A percentile compares a stretch with the other conserved stretches of the same genome.
Evolutionary conservation across 2,797 vertebrate species (phyloP).

Genomic region (Ceryle rudis): DNA sequence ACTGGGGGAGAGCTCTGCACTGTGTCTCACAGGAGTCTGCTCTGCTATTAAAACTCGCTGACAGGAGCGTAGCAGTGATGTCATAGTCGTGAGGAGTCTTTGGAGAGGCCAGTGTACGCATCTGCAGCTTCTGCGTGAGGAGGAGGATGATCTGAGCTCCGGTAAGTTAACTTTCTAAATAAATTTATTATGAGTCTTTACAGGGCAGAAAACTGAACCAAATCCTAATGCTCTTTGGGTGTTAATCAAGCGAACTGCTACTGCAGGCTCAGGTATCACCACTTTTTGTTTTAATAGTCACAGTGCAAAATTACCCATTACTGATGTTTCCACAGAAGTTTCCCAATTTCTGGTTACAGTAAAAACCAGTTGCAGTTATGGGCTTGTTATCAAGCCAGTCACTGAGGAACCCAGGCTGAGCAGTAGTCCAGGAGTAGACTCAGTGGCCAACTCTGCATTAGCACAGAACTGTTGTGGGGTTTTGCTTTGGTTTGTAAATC

Average conservation of each 20-base stretch:
- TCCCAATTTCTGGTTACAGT: neutral
- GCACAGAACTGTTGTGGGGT: fast-evolving
- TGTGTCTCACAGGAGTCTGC: neutral
- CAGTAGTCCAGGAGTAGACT: fast-evolving
- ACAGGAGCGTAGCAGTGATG: neutral
- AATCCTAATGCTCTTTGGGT: fast-evolving
- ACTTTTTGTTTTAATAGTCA: fast-evolving
- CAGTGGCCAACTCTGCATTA: neutral
- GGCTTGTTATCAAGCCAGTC: neutral
- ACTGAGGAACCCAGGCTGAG: neutral
- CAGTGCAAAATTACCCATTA: fast-evolving
- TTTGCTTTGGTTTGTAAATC: neutral
- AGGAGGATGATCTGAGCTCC: neutral
- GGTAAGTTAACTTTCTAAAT: neutral
- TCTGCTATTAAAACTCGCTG: neutral
- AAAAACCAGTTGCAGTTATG: fast-evolving
- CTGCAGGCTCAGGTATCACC: neutral
- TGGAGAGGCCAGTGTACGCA: fast-evolving
- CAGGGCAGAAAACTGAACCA: neutral
- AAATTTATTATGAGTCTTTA: fast-evolving
- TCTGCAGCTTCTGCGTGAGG: neutral
- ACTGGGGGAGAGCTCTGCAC: neutral
- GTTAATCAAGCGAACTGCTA: neutral
- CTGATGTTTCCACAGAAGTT: neutral
- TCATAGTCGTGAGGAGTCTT: fast-evolving